Evolutionary conservation across 2,888 invertebrate genomes (phyloP), one percentile per base, ranked within the genome.

Genomic region (Xestia ashworthii): DNA sequence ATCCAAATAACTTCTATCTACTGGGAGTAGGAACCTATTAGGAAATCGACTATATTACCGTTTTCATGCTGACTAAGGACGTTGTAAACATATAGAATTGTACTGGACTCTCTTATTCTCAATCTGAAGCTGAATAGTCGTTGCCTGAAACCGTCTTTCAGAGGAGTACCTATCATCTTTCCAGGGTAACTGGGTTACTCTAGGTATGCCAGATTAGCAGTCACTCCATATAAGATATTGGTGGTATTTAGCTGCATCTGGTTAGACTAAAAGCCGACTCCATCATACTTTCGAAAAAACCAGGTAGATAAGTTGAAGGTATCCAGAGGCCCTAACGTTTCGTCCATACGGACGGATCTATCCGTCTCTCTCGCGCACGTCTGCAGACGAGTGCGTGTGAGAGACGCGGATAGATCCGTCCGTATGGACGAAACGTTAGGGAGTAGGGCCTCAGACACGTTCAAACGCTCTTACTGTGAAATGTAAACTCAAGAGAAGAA

Each of bases 1-100:
- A 50, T 70, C 86, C 82, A 82, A 82, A 55, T 25, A 55, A 48
- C 22, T 67, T 46, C 32, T 32, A 1, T 71, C 14, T 46, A 48
- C 12, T 50, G 11, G 1, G 66, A 19, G 5, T n/a, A 41, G 16
- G 16, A 11, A 38, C 41, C 46, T 38, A 38, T 41, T 46, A 53
- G 14, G 16, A 58, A 65, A 65, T n/a, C n/a, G 16, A 32, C 22
- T 62, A 38, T 69, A 74, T 19, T 41, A 44, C 22, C 11, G 22
- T 48, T 67, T 71, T 66, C n/a, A 1, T 58, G 46, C 65, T n/a
- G 14, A 68, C 4, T 5, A 44, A 44, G 38, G 25, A 38, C 5
- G 11, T 9, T 41, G 3, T 55, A 12, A 25, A 25, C 55, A 41
- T 9, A 41, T 5, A 19, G 12, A 62, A 65, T 25, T 70, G 8